Evolutionary conservation across 2,113 vertebrate genomes (phyloP).

Genomic region (Trogon surrucura): DNA sequence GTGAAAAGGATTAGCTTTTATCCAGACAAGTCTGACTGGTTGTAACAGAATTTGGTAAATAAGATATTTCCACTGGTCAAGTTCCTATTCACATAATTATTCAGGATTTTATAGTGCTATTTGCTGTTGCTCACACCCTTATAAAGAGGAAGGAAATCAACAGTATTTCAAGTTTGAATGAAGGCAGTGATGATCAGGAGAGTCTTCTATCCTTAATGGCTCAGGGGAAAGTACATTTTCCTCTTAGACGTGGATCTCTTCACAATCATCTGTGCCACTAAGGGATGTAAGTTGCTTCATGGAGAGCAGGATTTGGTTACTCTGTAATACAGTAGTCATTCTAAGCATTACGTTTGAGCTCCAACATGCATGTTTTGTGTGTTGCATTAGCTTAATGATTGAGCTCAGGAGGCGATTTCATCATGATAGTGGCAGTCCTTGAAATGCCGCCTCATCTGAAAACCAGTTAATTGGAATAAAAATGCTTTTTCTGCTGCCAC

Average conservation of each 20-base stretch:
- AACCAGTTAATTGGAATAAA: not conserved
- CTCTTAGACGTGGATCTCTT: not conserved
- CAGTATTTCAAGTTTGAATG: not conserved
- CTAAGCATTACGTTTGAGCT: not conserved
- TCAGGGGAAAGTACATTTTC: not conserved
- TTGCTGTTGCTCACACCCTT: not conserved
- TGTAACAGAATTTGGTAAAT: not conserved
- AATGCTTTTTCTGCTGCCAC: not conserved
- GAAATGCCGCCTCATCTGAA: not conserved
- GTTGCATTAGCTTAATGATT: not conserved
- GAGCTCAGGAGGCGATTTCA: not conserved
- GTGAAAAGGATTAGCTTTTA: not conserved
- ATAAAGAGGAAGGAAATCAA: not conserved
- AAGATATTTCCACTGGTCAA: not conserved
- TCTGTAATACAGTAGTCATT: not conserved
- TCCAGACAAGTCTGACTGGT: not conserved
- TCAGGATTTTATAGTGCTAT: not conserved
- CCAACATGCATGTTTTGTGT: not conserved
- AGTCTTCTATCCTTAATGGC: not conserved
- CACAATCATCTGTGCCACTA: not conserved
- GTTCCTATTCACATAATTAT: not conserved
- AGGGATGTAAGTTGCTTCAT: not conserved
- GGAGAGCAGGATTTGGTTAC: not conserved
- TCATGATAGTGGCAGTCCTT: not conserved
- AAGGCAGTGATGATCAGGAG: not conserved